phyloP scores from a whole-genome alignment of 2,797 vertebrate genomes.

The Arrhamphus sclerolepis region DNA sequence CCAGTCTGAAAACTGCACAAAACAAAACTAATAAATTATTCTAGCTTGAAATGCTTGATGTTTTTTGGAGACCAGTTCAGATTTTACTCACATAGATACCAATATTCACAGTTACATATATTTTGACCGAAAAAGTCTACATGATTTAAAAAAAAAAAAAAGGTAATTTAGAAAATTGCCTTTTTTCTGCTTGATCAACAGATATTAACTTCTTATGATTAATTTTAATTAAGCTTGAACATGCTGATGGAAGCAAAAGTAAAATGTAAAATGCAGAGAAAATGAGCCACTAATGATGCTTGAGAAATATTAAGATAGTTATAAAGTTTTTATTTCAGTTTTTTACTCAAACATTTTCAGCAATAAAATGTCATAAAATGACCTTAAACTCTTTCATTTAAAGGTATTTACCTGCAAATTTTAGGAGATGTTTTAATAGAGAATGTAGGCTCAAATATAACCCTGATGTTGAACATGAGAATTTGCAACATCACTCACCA shows the following conservation, averaged over 20 bases:
- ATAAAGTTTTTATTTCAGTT: neutral
- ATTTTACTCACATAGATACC: no score
- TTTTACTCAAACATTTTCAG: neutral
- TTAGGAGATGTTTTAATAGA: neutral
- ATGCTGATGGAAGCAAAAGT: conserved; percentile 49
- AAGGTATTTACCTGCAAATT: neutral
- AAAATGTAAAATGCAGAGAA: conserved; percentile 33
- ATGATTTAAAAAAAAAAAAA: no score
- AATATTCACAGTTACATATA: no score
- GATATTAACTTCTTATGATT: conserved; percentile 45
- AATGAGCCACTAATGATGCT: conserved; percentile 18
- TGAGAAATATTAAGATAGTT: neutral
- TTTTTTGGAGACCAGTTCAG: no score
- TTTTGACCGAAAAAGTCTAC: no score
- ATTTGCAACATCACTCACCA: no score
- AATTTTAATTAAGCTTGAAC: conserved; percentile 57
- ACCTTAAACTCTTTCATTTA: neutral
- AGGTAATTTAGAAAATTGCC: conserved; percentile 13
- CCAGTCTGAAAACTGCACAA: no score
- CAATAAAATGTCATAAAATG: neutral
- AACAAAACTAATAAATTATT: no score
- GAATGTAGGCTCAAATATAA: no score
- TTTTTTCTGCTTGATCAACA: conserved; percentile 23
- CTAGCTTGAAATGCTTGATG: no score
- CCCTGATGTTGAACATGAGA: no score